Conservation (phyloP, 2,888 invertebrate genomes). For the Aphrophora alni region DNA sequence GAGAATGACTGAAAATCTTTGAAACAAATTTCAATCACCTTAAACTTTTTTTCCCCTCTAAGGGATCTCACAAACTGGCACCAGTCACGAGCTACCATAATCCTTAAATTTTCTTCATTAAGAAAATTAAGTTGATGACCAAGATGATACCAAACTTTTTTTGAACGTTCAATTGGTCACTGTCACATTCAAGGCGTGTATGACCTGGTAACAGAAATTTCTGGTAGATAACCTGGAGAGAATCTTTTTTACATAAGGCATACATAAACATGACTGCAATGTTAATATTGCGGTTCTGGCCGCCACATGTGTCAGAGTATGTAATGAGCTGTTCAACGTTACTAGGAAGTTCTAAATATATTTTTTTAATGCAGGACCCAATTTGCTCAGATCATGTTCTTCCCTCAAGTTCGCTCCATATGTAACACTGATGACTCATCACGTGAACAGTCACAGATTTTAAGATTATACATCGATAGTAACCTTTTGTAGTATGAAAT, state of each 20-base stretch:
- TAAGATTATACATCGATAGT: no score
- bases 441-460: no score
- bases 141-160: neutral
- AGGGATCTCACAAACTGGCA: conserved; percentile 18
- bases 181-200: conserved; percentile 29
- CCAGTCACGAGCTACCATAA: conserved; percentile 34
- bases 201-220: conserved; percentile 31
- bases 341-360: neutral
- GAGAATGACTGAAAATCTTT: conserved; percentile 4
- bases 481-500: no score
- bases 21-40: neutral
- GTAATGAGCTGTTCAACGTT: neutral
- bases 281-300: conserved; percentile 9
- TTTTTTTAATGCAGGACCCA: neutral
- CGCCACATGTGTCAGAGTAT: neutral
- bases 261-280: neutral
- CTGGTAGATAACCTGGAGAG: conserved; percentile 15
- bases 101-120: neutral
- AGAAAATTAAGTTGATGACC: neutral
- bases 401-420: no score
- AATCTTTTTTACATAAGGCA: neutral
- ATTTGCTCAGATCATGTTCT: no score
- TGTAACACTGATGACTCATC: no score
- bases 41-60: conserved; percentile 18
- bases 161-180: conserved; percentile 20